phyloP scores from a whole-genome alignment of 2,888 invertebrate genomes.

The Alitta virens region DNA sequence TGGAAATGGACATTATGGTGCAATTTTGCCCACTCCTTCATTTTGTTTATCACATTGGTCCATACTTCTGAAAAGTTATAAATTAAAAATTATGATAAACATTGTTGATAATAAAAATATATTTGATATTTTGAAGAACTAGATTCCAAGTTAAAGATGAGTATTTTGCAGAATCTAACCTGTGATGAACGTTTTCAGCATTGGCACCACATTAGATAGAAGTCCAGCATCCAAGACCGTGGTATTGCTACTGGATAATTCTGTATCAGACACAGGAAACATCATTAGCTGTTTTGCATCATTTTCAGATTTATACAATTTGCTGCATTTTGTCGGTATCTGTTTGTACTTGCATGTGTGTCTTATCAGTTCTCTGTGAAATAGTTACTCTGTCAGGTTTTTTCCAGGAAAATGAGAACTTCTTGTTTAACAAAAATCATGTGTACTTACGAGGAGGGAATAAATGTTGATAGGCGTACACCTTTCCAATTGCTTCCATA shows the following conservation, averaged over 20 bases:
- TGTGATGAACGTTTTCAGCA: not conserved
- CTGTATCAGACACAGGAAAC: too few relatives aligned
- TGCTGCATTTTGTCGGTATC: too few relatives aligned
- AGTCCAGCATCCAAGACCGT: not conserved
- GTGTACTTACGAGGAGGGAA: not conserved
- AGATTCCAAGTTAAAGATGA: not conserved
- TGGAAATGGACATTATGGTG: constrained; percentile 33
- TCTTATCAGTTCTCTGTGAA: not conserved
- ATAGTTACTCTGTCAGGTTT: too few relatives aligned
- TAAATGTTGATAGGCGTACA: not conserved
- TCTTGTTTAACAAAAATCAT: too few relatives aligned
- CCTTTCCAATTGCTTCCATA: not conserved
- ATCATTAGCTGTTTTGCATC: too few relatives aligned
- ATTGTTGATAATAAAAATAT: not conserved
- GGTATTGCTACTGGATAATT: not conserved
- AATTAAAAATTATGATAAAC: not conserved
- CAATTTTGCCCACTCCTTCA: constrained; percentile 35
- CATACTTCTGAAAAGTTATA: constrained; percentile 36
- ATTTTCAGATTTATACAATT: too few relatives aligned
- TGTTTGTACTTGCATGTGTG: too few relatives aligned
- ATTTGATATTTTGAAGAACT: not conserved
- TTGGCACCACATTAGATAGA: not conserved
- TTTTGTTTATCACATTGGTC: constrained; percentile 32
- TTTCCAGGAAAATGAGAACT: too few relatives aligned
- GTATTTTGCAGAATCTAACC: not conserved